A percentile compares a stretch with the other conserved stretches of the same genome.
These are phyloP conservation scores for Stegophylla sp. DNA, from an alignment of 2,888 invertebrate species.

Conservation along the genomic window DNA sequence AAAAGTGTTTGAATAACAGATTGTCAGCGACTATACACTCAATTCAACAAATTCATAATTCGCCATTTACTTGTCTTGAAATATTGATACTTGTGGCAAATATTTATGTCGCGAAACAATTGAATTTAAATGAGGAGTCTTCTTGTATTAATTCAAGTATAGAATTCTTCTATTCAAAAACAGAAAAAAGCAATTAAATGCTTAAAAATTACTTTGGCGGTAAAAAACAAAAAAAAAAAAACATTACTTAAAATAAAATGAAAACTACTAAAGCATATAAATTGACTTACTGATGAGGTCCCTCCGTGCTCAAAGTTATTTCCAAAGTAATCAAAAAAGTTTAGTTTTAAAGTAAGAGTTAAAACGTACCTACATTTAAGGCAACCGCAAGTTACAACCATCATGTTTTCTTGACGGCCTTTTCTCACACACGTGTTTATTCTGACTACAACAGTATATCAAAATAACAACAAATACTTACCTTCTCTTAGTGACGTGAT, in stretches of 20 bases:
- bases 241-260: not conserved
- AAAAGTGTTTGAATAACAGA: conserved; percentile 28
- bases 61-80: not conserved
- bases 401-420: not conserved
- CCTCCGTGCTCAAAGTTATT: not conserved
- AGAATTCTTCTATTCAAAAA: not conserved
- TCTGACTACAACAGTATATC: not conserved
- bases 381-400: not conserved
- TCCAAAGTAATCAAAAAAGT: conserved; percentile 25
- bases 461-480: conserved; percentile 1
- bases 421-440: not conserved
- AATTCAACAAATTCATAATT: not conserved
- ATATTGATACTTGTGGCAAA: not conserved
- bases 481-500: not conserved
- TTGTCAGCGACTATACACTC: not conserved
- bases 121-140: not conserved
- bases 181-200: not conserved
- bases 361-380: not conserved
- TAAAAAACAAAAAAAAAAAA: not conserved
- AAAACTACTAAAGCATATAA: not conserved
- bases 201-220: not conserved
- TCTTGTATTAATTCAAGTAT: not conserved
- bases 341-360: conserved; percentile 2
- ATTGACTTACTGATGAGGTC: not conserved
- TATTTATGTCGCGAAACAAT: not conserved